Evolutionary conservation across 2,797 vertebrate species (phyloP), one percentile per base, ranked within the genome.

Genomic region (Anniella stebbinsi): DNA sequence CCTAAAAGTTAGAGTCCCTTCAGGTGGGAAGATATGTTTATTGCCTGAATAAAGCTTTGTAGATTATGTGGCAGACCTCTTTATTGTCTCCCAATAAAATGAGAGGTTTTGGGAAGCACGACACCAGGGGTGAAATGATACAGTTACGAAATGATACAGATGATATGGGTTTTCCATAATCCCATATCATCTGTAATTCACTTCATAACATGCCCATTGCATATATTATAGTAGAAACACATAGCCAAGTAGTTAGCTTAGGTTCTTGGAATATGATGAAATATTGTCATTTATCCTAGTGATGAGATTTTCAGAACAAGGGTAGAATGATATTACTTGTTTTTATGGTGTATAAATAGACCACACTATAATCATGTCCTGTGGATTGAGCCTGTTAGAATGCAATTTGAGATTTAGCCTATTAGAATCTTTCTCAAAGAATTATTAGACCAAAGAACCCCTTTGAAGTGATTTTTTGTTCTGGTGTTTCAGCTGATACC

Each of bases 111-210:
- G n/a, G n/a, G n/a, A n/a, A n/a, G n/a, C n/a, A n/a, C n/a, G n/a
- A n/a, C n/a, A n/a, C 1, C 1, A 54, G 86, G 57, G 48, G 86
- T 80, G 0, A 23, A 88, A 91, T 41, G 69, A 30, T 90, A 41
- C 4, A 57, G 30, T 73, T 77, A 77, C 48, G 38, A 66, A 88
- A 75, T n/a, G n/a, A n/a, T n/a, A n/a, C n/a, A n/a, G n/a, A n/a
- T n/a, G n/a, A n/a, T n/a, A 75, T 0, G 12, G 0, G n/a, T 60
- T 36, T 36, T 38, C 45, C 82, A 67, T 63, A 80, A 60, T 90
- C 63, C 48, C 86, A 12, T 73, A 66, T 83, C 0, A 0, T 80
- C 33, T 88, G 73, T 69, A 92, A 95, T 95, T 95, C 92, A 92
- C 88, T 80, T 69, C 28, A 33, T 25, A 69, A 69, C 67, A 69